Evolutionary conservation across 1,140 invertebrate species (phyloP), one percentile per base, ranked within the genome.

Genomic region (Drosophila aff.): DNA sequence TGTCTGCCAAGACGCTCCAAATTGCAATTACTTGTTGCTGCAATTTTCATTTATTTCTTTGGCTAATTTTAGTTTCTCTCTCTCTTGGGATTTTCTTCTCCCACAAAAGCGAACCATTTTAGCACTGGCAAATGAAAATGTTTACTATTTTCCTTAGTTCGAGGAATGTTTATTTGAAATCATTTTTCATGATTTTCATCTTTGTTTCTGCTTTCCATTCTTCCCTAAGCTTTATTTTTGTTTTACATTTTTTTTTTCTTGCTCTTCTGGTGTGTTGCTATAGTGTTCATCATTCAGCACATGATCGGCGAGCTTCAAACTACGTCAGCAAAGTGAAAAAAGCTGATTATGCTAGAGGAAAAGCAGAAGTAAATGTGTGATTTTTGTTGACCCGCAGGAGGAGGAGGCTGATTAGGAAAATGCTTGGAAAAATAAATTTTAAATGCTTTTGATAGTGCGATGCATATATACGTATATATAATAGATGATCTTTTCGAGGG

Each of bases 11-110:
- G 63, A 53, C 57, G 79, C 75, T 86, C 76, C 71, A 82, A 82
- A 82, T 82, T 87, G 81, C 81, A 89, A 80, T 85, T 79, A 73
- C 79, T 79, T 82, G 53, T 69, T 75, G 73, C 66, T 44, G 60
- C 61, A 67, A 79, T 79, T 60, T 49, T 47, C 50, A 64, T 64
- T 75, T 49, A 41, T 75, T 55, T 75, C 57, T 23, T 33, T 77
- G 23, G 43, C 75, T 79, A 72, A 71, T 74, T 82, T 81, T 65
- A 82, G 69, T 53, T 44, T 50, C 38, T 15, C 40, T 69, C 33
- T 65, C 16, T 41, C 44, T 33, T 61, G 58, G 16, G 28, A 15
- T 65, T 43, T 43, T 31, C 26, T 21, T 6, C 38, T 64, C 4
- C 49, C 31, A 33, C 33, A 26, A 40, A 65, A 44, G 38, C 61